These are phyloP conservation scores for Hetaerina titia DNA, from an alignment of 2,888 invertebrate species.

Conservation along the genomic window DNA sequence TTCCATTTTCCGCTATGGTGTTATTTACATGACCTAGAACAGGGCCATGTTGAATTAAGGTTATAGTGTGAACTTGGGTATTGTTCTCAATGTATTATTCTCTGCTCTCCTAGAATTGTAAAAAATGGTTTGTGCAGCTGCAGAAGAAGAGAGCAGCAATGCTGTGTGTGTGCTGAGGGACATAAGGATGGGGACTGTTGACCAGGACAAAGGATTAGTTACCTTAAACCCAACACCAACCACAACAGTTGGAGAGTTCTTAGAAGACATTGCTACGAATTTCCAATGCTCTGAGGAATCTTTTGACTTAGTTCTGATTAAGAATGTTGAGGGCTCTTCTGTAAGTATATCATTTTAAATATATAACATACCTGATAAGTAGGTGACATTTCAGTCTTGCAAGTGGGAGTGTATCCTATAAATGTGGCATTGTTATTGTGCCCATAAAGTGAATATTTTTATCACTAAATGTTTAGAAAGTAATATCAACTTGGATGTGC, in stretches of 20 bases:
- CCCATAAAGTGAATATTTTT: too few relatives aligned
- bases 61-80: background rate
- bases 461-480: too few relatives aligned
- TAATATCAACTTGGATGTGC: too few relatives aligned
- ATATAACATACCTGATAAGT: too few relatives aligned
- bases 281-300: conserved; percentile 48
- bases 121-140: conserved; percentile 77
- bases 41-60: too few relatives aligned
- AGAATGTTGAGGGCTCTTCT: background rate
- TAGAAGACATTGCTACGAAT: background rate
- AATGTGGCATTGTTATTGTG: too few relatives aligned
- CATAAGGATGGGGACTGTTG: conserved; percentile 72
- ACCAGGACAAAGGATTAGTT: background rate
- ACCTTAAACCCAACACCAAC: background rate
- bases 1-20: too few relatives aligned
- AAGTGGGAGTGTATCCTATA: too few relatives aligned
- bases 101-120: background rate
- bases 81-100: background rate
- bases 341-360: background rate
- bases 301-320: conserved; percentile 32
- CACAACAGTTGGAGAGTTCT: conserved; percentile 44
- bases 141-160: conserved; percentile 75
- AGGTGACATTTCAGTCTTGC: too few relatives aligned
- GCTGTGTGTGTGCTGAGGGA: conserved; percentile 78
- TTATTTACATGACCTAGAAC: background rate